A percentile compares a stretch with the other conserved stretches of the same genome.
Conservation (phyloP, 2,113 vertebrate genomes). For the Gavialis gangeticus region DNA sequence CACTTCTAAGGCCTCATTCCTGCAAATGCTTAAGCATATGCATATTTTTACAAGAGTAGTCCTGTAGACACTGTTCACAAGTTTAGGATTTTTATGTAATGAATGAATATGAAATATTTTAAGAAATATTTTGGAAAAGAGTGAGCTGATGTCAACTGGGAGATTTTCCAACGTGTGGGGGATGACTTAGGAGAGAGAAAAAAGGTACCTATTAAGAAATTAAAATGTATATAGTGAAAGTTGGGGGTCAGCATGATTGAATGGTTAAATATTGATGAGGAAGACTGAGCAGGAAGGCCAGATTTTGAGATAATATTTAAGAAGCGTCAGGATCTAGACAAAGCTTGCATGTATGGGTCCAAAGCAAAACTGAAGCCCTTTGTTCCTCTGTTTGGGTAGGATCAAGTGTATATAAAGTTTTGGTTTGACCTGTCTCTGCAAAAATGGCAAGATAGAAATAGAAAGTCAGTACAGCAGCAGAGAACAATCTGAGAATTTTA, state of each 20-base stretch:
- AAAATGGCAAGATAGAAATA: too few species aligned
- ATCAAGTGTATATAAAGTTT: too few species aligned
- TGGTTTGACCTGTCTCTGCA: too few species aligned
- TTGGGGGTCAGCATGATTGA: not conserved
- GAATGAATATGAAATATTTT: not conserved
- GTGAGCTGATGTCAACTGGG: not conserved
- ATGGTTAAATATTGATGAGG: too few species aligned
- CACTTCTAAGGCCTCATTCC: not conserved
- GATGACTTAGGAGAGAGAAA: not conserved
- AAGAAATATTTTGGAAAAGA: not conserved
- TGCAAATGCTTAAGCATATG: not conserved
- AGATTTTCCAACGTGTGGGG: not conserved
- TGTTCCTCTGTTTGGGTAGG: too few species aligned
- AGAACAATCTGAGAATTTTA: too few species aligned
- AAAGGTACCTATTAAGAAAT: not conserved
- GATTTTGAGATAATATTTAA: too few species aligned
- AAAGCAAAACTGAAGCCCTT: too few species aligned
- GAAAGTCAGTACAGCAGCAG: too few species aligned
- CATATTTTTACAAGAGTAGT: not conserved
- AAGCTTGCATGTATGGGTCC: too few species aligned
- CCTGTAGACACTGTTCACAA: not conserved
- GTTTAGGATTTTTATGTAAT: not conserved
- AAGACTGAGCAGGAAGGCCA: too few species aligned
- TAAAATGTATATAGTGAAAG: not conserved
- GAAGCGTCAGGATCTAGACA: too few species aligned